Percentiles rank a stretch among this genome's conserved stretches.
Evolutionary conservation across 1,140 invertebrate species (phyloP).

Genomic region (Dendroctonus ponderosae): DNA sequence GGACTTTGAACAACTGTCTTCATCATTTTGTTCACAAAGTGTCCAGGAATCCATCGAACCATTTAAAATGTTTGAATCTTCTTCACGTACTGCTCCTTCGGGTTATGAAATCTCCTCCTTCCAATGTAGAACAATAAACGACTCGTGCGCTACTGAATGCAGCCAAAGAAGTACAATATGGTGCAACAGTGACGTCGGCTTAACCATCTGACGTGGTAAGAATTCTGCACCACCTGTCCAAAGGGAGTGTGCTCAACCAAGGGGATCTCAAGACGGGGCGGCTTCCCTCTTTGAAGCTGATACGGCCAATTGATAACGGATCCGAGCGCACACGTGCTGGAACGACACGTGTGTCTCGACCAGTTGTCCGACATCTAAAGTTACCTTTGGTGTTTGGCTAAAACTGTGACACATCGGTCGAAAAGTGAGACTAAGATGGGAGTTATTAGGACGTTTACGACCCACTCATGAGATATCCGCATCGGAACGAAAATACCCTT

Average conservation of each 20-base stretch:
- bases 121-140: too few species aligned
- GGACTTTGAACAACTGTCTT: too few species aligned
- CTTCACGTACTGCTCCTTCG: too few species aligned
- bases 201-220: conserved; percentile 24
- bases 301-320: conserved; percentile 23
- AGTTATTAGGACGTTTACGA: too few species aligned
- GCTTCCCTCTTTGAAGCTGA: conserved; percentile 17
- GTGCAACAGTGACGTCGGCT: conserved; percentile 6
- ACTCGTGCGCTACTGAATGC: conserved; percentile 2
- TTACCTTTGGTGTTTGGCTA: neutral
- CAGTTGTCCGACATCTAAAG: conserved; percentile 10
- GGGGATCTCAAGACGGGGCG: conserved; percentile 2
- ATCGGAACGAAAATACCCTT: too few species aligned
- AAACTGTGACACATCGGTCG: conserved; percentile 4
- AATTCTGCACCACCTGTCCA: conserved; percentile 25
- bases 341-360: conserved; percentile 7
- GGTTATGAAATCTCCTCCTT: too few species aligned
- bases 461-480: too few species aligned
- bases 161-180: conserved; percentile 15
- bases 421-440: neutral
- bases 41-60: too few species aligned
- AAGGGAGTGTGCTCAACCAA: neutral
- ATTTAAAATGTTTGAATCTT: too few species aligned
- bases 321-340: conserved; percentile 8
- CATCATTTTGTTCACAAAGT: too few species aligned